Evolutionary conservation across 1,140 invertebrate species (phyloP).

Genomic region (Littorina saxatilis): DNA sequence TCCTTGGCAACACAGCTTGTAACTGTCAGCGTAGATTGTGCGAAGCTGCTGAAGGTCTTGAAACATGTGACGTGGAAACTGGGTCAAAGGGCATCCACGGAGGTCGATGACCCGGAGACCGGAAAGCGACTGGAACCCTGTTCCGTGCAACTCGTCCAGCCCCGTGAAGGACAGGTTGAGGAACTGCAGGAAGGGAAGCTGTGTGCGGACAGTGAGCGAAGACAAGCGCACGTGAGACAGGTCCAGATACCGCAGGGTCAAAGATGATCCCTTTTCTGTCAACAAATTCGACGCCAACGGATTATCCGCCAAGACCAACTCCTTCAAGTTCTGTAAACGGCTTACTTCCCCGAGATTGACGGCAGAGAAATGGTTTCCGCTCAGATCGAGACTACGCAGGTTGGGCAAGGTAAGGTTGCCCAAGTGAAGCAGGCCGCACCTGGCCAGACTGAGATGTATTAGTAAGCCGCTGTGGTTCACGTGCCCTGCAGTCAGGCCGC

Average conservation of each 20-base stretch:
- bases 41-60: constrained; percentile 5
- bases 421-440: no score
- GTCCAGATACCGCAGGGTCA: background rate
- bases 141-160: background rate
- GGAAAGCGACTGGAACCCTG: background rate
- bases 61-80: no score
- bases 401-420: no score
- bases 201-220: no score
- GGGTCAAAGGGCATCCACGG: constrained; percentile 23
- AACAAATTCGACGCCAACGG: no score
- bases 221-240: background rate
- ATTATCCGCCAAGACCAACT: no score
- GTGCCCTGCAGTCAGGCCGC: no score
- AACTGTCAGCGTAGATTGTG: constrained; percentile 42
- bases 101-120: constrained; percentile 18
- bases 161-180: no score
- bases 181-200: no score
- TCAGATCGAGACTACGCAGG: constrained; percentile 16
- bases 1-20: constrained; percentile 50
- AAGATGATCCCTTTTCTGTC: background rate
- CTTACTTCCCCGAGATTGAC: background rate
- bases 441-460: no score
- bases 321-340: no score
- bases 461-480: no score
- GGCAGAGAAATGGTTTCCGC: background rate